Evolutionary conservation across 2,113 vertebrate genomes (phyloP), one percentile per base, ranked within the genome.

Genomic region (Laticauda colubrina): DNA sequence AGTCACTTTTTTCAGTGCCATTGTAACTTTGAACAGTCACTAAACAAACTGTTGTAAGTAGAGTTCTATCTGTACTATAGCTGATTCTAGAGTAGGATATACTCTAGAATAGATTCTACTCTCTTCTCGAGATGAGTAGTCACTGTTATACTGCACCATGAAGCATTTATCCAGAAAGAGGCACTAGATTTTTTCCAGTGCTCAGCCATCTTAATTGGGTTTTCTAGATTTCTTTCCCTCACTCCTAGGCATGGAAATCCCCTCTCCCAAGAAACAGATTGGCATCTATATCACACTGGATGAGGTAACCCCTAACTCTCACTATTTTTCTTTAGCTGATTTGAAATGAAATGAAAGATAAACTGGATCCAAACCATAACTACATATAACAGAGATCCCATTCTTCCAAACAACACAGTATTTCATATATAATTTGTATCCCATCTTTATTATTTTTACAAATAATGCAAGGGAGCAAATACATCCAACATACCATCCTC

Each of bases 81-180:
- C 34, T 88, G 45, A 20, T 87, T 45, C 45, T 53, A 45, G 56
- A 87, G 61, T 34, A 1, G 64, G 3, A 51, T 24, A 75, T 57
- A 55, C 54, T 51, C 48, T 51, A 51, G 48, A 56, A 20, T 21
- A 56, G 20, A 2, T 56, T 56, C 55, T 21, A 56, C 55, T 56
- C 5, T 56, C 20, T 5, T 56, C 55, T 56, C 64, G 18, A 85
- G 3, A 91, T 8, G 54, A 59, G 93, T 43, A 92, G 89, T 59
- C 89, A 85, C 69, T 0, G 5, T 0, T 0, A 0, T 1, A 29
- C 0, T 0, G 10, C 21, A 45, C 87, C 56, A 56, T 11, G 61
- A 75, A 1, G 0, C 7, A 1, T 51, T 39, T 89, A 89, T 59
- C 21, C 93, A 64, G 90, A 29, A 26, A n/a, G 14, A 61, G 89